These are phyloP conservation scores for Chorisops tibialis DNA, from an alignment of 2,888 invertebrate genomes.

Conservation along the genomic window DNA sequence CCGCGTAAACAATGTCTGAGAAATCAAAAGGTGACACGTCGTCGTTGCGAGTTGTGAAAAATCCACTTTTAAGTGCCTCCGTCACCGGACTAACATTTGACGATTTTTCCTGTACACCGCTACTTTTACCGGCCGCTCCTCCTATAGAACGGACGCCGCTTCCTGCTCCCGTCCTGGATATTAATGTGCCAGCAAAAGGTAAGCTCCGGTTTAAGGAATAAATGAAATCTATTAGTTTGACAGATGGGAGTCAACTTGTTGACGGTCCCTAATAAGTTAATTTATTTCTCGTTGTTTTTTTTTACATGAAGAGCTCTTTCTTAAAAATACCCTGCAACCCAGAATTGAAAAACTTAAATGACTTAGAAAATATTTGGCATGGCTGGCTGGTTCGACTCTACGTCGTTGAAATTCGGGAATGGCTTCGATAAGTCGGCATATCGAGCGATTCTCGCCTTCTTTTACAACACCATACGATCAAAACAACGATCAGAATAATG, in stretches of 20 bases:
- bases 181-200: conserved; percentile 22
- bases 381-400: background rate
- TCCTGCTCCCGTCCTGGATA: conserved; percentile 10
- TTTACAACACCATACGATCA: conserved; percentile 61
- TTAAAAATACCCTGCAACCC: conserved; percentile 11
- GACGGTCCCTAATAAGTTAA: background rate
- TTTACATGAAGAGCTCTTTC: background rate
- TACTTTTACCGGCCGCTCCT: conserved; percentile 64
- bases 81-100: conserved; percentile 70
- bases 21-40: conserved; percentile 52
- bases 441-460: conserved; percentile 58
- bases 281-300: conserved; percentile 4
- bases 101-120: conserved; percentile 68
- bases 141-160: conserved; percentile 39
- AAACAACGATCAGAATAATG: conserved; percentile 57
- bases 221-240: too few relatives aligned
- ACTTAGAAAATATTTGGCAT: conserved; percentile 4
- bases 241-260: conserved; percentile 13
- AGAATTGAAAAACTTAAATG: background rate
- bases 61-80: conserved; percentile 70
- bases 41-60: conserved; percentile 56
- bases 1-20: conserved; percentile 43
- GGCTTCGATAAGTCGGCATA: conserved; percentile 58
- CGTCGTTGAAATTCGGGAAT: conserved; percentile 45
- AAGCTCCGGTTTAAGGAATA: background rate